Evolutionary conservation across 1,140 invertebrate species (phyloP).

Genomic region (Steinernema feltiae): DNA sequence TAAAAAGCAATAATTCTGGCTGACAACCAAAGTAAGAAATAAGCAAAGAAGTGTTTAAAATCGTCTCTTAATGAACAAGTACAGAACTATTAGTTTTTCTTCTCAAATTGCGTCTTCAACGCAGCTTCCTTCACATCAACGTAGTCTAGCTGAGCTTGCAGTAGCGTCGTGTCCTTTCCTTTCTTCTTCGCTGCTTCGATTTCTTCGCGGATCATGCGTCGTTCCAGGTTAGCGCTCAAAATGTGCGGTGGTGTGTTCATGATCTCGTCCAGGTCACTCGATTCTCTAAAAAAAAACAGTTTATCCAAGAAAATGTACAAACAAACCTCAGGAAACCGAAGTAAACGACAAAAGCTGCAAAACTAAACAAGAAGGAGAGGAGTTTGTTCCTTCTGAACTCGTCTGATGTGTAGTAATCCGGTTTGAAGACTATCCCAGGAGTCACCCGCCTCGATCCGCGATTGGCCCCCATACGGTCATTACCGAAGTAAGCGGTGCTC

Average conservation of each 20-base stretch:
- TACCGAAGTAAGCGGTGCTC: constrained; percentile 32
- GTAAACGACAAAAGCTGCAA: constrained; percentile 31
- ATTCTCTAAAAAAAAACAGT: constrained; percentile 38
- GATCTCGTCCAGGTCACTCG: constrained; percentile 45
- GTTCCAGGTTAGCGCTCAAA: constrained; percentile 40
- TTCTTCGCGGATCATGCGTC: constrained; percentile 41
- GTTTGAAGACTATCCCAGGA: constrained; percentile 2
- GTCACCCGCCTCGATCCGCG: not conserved
- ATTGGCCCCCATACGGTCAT: constrained; percentile 25
- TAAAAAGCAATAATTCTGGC: no score
- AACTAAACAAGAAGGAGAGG: constrained; percentile 22
- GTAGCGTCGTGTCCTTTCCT: constrained; percentile 39
- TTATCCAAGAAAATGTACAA: no score
- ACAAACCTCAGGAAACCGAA: constrained; percentile 41
- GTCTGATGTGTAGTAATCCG: constrained; percentile 41
- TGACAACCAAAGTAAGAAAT: not conserved
- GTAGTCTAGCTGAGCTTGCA: constrained; percentile 48
- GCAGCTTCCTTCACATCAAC: constrained; percentile 51
- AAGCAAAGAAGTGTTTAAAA: not conserved
- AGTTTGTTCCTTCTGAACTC: constrained; percentile 38
- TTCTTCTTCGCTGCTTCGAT: constrained; percentile 39
- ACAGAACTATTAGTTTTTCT: constrained; percentile 20
- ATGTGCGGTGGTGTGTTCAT: constrained; percentile 44
- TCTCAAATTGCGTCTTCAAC: constrained; percentile 37
- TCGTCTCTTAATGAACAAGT: not conserved